phyloP scores from a whole-genome alignment of 1,140 invertebrate genomes.

The Diuraphis noxia region DNA sequence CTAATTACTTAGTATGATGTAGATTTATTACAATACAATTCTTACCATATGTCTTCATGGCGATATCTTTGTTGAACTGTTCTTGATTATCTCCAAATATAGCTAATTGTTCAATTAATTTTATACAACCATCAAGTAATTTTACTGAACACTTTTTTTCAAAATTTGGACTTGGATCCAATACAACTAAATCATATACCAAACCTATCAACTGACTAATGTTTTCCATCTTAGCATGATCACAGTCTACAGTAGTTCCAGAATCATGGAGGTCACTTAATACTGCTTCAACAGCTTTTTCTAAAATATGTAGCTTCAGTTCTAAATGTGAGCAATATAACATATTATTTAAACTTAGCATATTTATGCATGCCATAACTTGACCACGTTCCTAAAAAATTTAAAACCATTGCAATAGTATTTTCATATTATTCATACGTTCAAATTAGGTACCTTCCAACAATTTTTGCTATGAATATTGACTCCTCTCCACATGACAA shows the following conservation, averaged over 20 bases:
- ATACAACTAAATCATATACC: slow-evolving; percentile 66
- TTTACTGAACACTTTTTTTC: slow-evolving; percentile 62
- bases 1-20: not conserved
- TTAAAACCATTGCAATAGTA: slow-evolving; percentile 7
- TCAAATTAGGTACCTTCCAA: slow-evolving; percentile 64
- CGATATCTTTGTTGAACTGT: slow-evolving; percentile 29
- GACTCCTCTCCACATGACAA: slow-evolving; percentile 69
- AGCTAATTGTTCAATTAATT: slow-evolving; percentile 43
- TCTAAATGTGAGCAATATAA: slow-evolving; percentile 66
- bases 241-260: slow-evolving; percentile 58
- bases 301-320: slow-evolving; percentile 66
- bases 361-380: slow-evolving; percentile 68
- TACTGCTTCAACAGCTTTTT: slow-evolving; percentile 67
- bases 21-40: not conserved
- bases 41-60: slow-evolving; percentile 42
- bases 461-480: slow-evolving; percentile 64
- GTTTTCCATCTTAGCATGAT: slow-evolving; percentile 61
- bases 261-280: slow-evolving; percentile 65
- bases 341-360: slow-evolving; percentile 66
- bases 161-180: slow-evolving; percentile 64
- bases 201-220: slow-evolving; percentile 66
- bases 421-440: slow-evolving; percentile 1
- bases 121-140: slow-evolving; percentile 47
- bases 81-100: slow-evolving; percentile 49
- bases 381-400: slow-evolving; percentile 64